phyloP scores from a whole-genome alignment of 2,888 invertebrate species.

The Cephonodes hylas region DNA sequence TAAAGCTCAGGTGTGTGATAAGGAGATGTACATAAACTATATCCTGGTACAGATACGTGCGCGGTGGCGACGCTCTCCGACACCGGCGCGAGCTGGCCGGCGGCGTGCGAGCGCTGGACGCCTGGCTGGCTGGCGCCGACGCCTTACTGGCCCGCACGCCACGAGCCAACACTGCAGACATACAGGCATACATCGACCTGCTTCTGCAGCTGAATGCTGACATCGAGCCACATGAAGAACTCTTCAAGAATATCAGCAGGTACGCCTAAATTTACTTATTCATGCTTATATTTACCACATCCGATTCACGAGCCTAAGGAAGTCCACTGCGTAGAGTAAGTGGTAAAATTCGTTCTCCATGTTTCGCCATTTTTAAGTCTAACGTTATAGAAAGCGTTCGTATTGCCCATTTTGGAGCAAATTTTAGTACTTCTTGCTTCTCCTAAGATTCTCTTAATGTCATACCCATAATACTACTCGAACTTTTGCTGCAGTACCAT shows the following conservation, averaged over 20 bases:
- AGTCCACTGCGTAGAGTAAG: too few species aligned
- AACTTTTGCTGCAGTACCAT: too few species aligned
- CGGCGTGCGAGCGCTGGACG: constrained; percentile 87
- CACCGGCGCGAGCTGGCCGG: constrained; percentile 89
- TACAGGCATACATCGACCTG: constrained; percentile 89
- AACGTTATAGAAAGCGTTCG: too few species aligned
- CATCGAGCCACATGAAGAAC: constrained; percentile 92
- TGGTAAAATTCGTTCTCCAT: too few species aligned
- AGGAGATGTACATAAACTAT: neutral
- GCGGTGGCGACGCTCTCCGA: constrained; percentile 91
- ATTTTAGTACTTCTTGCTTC: too few species aligned
- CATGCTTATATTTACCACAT: too few species aligned
- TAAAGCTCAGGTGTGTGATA: too few species aligned
- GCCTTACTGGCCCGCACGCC: constrained; percentile 84
- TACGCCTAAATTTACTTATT: constrained; percentile 23
- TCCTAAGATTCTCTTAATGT: too few species aligned
- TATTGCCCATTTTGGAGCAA: too few species aligned
- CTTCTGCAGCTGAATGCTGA: constrained; percentile 89
- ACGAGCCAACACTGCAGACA: constrained; percentile 87
- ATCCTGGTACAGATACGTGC: constrained; percentile 81
- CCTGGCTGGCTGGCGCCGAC: constrained; percentile 91
- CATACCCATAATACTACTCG: too few species aligned
- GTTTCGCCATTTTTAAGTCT: too few species aligned
- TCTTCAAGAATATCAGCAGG: constrained; percentile 94
- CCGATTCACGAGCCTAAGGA: too few species aligned